Evolutionary conservation across 1,140 invertebrate genomes (phyloP).

Genomic region (Lasaia peninsularis): DNA sequence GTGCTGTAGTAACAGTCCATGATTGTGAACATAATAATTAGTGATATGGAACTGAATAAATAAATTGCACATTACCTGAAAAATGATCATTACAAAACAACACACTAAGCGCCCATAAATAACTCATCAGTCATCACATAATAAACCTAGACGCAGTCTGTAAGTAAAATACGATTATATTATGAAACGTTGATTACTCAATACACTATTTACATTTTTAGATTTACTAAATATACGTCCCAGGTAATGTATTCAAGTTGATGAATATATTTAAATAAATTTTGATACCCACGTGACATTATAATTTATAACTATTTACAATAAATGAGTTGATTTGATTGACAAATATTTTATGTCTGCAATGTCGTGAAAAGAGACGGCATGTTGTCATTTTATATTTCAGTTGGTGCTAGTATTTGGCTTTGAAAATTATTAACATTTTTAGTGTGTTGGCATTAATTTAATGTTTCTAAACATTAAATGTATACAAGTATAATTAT

Average conservation of each 20-base stretch:
- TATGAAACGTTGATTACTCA: not conserved
- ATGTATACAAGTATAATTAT: too few species aligned
- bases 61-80: not conserved
- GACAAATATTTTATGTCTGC: not conserved
- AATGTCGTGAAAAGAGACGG: not conserved
- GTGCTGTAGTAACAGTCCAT: too few species aligned
- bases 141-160: not conserved
- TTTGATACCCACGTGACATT: not conserved
- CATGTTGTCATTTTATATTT: too few species aligned
- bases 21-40: too few species aligned
- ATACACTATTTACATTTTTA: not conserved
- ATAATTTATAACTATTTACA: not conserved
- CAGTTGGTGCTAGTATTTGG: too few species aligned
- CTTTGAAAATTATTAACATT: too few species aligned
- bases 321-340: not conserved
- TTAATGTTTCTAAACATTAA: too few species aligned
- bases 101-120: not conserved
- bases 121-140: slow-evolving; percentile 3
- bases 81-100: not conserved
- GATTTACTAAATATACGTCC: not conserved
- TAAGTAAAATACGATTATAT: slow-evolving; percentile 2
- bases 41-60: too few species aligned
- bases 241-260: not conserved
- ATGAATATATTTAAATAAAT: slow-evolving; percentile 1
- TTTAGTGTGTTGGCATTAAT: too few species aligned